Percentiles rank a stretch among this genome's conserved stretches.
Evolutionary conservation across 2,888 invertebrate genomes (phyloP).

Genomic region (Synergus laeviventris): DNA sequence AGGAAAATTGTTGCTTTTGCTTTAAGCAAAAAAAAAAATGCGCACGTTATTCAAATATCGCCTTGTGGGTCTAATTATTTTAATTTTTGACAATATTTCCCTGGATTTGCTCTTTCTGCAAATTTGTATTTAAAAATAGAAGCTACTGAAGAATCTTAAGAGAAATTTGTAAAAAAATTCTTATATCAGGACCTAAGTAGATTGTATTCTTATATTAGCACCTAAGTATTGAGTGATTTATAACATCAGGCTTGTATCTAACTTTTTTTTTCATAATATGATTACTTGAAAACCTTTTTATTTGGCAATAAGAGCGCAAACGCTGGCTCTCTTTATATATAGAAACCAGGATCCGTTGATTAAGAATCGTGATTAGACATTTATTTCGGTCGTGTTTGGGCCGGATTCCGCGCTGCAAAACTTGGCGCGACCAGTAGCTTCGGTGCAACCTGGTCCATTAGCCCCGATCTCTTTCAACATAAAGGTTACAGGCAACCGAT

Average conservation of each 20-base stretch:
- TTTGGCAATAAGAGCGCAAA: constrained; percentile 43
- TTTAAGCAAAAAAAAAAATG: background rate
- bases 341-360: constrained; percentile 62
- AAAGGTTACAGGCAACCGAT: constrained; percentile 60
- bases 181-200: too few species aligned
- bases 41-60: background rate
- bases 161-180: background rate
- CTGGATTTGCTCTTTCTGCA: background rate
- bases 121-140: background rate
- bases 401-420: constrained; percentile 69
- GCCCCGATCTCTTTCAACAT: constrained; percentile 67
- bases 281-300: background rate
- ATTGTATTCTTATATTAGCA: too few species aligned
- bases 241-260: too few species aligned
- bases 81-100: background rate
- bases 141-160: background rate
- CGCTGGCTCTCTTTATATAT: constrained; percentile 25
- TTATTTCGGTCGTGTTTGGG: constrained; percentile 73
- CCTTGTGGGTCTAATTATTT: background rate
- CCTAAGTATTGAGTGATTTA: too few species aligned
- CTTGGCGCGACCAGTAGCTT: constrained; percentile 67
- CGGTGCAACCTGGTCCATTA: constrained; percentile 74
- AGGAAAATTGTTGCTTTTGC: background rate
- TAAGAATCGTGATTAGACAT: constrained; percentile 73
- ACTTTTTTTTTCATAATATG: too few species aligned